Conservation (phyloP, 2,797 vertebrate genomes). For the Centroberyx gerrardi region DNA sequence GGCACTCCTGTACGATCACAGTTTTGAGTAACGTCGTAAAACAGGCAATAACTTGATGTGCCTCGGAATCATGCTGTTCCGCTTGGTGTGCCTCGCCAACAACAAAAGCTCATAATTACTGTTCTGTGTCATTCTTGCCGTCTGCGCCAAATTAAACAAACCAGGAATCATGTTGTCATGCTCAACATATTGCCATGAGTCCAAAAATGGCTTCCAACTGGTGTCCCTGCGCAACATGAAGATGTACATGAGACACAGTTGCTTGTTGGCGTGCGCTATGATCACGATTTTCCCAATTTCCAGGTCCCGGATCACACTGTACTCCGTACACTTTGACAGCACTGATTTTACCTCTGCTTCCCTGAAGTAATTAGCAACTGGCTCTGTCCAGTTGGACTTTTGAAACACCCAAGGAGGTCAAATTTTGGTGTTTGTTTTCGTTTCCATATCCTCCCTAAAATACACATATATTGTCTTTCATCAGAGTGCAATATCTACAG, state of each 20-base stretch:
- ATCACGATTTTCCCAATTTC: conserved; percentile 12
- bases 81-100: too few species aligned
- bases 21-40: background rate
- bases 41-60: background rate
- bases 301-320: background rate
- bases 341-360: conserved; percentile 7
- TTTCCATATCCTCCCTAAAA: background rate
- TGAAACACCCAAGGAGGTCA: conserved; percentile 6
- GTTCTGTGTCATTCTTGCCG: too few species aligned
- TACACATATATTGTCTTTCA: background rate
- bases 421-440: background rate
- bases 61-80: too few species aligned
- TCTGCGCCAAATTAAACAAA: background rate
- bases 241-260: background rate
- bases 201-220: too few species aligned
- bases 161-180: background rate
- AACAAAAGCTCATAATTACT: background rate
- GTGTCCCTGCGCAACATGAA: background rate
- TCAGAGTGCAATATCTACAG: too few species aligned
- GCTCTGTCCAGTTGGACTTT: conserved; percentile 13
- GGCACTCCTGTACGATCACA: background rate
- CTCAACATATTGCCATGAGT: background rate
- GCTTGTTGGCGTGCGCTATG: conserved; percentile 2
- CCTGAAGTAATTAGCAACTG: background rate
- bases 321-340: background rate